Evolutionary conservation across 92 coral and sea anemone species (phyloP).

Genomic region (Zoanthus sociatus): DNA sequence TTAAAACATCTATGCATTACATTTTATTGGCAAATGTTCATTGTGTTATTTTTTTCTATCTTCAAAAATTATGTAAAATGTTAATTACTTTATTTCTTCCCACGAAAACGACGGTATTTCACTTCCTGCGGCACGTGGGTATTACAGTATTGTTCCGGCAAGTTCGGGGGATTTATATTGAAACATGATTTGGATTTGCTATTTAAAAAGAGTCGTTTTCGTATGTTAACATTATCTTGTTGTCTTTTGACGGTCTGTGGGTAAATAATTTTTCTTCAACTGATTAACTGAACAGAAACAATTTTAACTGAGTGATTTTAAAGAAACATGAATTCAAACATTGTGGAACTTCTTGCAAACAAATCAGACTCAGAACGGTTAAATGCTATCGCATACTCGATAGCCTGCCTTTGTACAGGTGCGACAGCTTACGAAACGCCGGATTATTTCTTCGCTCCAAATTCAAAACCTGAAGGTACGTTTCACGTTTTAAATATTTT

Average conservation of each 20-base stretch:
- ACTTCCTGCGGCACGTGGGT: conserved; percentile 1
- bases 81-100: neutral
- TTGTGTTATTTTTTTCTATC: neutral
- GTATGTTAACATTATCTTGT: neutral
- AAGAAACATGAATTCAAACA: conserved; percentile 63
- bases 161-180: neutral
- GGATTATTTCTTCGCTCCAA: conserved; percentile 62
- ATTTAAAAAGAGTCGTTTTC: neutral
- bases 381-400: conserved; percentile 77
- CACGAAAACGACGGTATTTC: neutral
- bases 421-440: conserved; percentile 82
- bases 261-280: no score
- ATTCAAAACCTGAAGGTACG: conserved; percentile 38
- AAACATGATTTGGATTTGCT: neutral
- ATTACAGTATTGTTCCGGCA: neutral
- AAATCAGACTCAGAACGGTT: conserved; percentile 77
- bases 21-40: neutral
- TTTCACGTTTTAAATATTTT: no score
- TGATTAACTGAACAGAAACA: no score
- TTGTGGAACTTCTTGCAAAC: conserved; percentile 60
- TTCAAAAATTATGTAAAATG: neutral
- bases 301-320: no score
- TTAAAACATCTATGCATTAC: neutral
- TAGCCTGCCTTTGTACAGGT: conserved; percentile 84
- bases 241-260: no score